A percentile compares a stretch with the other conserved stretches of the same genome.
These are phyloP conservation scores for Darevskia nairensis DNA, from an alignment of 2,797 vertebrate genomes.

Conservation along the genomic window DNA sequence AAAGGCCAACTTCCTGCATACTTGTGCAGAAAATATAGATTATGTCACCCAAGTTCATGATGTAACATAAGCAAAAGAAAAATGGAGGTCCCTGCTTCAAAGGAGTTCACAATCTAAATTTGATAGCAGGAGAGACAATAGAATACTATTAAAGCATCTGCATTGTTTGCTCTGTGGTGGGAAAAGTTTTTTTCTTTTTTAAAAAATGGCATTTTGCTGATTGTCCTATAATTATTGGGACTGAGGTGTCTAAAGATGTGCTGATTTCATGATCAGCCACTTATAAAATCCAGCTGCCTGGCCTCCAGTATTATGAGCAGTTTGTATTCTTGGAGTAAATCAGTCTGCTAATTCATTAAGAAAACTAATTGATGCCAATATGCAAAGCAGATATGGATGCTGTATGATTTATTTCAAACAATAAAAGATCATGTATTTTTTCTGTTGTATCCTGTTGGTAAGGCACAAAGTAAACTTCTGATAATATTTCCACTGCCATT, in stretches of 20 bases:
- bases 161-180: neutral
- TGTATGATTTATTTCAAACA: neutral
- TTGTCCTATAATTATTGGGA: neutral
- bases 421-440: neutral
- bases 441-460: neutral
- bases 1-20: neutral
- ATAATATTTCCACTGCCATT: neutral
- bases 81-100: neutral
- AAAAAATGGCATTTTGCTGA: neutral
- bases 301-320: neutral
- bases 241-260: neutral
- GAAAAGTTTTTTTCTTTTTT: neutral
- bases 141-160: neutral
- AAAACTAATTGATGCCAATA: neutral
- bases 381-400: neutral
- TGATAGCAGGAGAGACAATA: neutral
- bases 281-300: neutral
- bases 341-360: neutral
- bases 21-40: neutral
- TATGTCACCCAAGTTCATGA: neutral
- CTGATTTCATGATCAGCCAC: neutral
- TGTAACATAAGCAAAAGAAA: neutral
- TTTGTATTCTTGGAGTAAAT: neutral
- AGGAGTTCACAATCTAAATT: neutral
- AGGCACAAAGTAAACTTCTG: constrained; percentile 5